phyloP scores from a whole-genome alignment of 2,113 vertebrate species.

The Crotophaga sulcirostris region DNA sequence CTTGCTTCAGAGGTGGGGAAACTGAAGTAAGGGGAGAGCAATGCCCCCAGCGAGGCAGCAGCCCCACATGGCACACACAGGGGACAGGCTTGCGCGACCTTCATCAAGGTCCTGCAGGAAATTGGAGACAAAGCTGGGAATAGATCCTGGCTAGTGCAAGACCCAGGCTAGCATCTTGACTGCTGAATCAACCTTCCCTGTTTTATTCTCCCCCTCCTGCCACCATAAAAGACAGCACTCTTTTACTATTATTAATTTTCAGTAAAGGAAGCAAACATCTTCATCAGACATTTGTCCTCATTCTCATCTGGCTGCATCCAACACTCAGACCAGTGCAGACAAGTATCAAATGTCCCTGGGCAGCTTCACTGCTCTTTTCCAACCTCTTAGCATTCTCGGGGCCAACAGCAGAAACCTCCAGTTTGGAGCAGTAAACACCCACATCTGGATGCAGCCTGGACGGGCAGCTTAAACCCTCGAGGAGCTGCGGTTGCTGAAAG shows the following conservation, averaged over 20 bases:
- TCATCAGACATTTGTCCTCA: neutral
- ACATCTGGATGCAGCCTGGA: accelerated
- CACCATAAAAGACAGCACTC: neutral
- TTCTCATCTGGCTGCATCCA: neutral
- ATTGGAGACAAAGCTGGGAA: neutral
- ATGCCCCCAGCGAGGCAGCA: neutral
- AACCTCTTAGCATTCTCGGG: neutral
- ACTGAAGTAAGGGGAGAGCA: neutral
- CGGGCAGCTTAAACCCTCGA: neutral
- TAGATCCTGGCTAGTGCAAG: neutral
- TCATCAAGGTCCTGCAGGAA: neutral
- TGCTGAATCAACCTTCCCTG: neutral
- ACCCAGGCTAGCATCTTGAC: neutral
- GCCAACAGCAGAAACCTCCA: neutral
- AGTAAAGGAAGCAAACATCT: neutral
- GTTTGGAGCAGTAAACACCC: neutral
- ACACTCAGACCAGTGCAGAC: neutral
- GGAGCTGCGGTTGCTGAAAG: neutral
- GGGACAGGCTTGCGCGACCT: neutral
- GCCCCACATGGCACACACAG: neutral
- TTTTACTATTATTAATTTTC: neutral
- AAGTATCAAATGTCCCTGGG: neutral
- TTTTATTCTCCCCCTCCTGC: neutral
- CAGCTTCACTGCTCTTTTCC: neutral
- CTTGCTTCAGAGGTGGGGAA: neutral